Evolutionary conservation across 1,140 invertebrate species (phyloP), one percentile per base, ranked within the genome.

Genomic region (Danaus plexippus): DNA sequence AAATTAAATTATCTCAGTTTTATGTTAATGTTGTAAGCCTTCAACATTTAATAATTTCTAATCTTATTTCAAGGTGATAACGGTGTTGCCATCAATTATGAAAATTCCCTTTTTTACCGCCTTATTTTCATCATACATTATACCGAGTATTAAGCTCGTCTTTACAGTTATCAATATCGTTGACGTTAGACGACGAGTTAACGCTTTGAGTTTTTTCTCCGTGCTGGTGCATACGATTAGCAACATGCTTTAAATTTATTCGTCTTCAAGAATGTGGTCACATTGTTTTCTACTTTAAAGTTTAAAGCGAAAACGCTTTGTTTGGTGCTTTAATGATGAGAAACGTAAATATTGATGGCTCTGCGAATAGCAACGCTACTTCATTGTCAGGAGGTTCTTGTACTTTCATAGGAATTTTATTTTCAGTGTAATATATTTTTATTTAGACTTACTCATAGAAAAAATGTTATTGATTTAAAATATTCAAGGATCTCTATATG

Each of bases 161-260:
- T 51, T 46, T 64, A 64, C 62, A 59, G 52, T 59, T 57, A 59
- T 55, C 61, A 55, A 62, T 56, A 63, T 57, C 58, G 47, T 18
- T 63, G 55, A 50, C 53, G 62, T 42, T 22, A 61, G 66, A 71
- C 74, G 67, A 46, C 52, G 67, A 71, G 59, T 73, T 78, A 80
- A 54, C 63, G 64, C 66, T 61, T 55, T 56, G 47, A 66, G 57
- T 64, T 63, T 56, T 53, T 52, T 57, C 66, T 75, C 47, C 78
- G 76, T 81, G 78, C 69, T 77, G 70, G 57, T 65, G 78, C 78
- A 81, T 79, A 76, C 76, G 73, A 81, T 81, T 81, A 77, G 71
- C 76, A 73, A 72, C 71, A 73, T 75, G 70, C 63, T 59, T 67
- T 69, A 72, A 68, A 75, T 63, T 71, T 64, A 64, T 70, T 70